Evolutionary conservation across 2,113 vertebrate species (phyloP), one percentile per base, ranked within the genome.

Genomic region (Anseranas semipalmata): DNA sequence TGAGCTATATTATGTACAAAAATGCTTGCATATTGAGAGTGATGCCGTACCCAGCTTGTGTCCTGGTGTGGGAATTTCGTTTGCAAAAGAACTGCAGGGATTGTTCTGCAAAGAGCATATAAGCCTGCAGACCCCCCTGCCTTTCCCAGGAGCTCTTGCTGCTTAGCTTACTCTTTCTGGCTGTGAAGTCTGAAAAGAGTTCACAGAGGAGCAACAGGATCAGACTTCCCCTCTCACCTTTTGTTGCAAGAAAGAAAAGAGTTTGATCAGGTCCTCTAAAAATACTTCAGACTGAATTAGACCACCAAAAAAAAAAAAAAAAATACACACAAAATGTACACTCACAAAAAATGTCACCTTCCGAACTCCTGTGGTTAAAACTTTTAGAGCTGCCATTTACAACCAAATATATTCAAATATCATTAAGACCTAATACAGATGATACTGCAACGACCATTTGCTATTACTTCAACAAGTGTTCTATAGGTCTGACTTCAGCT

Each of bases 131-230:
- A 68, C 43, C 25, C 70, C 70, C 53, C 58, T 58, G 86, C 45
- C 88, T 91, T 89, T 95, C 87, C 96, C 89, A 79, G 89, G 84
- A 87, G 1, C 58, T 91, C 89, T 62, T 73, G 35, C 92, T 90
- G 84, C 91, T 93, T 83, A 30, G 63, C 74, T 96, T 81, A 59
- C 63, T 59, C 87, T 55, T 71, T 66, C 90, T 91, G 90, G 67
- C 93, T 95, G 71, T 21, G 76, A 89, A 91, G 25, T 41, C 70
- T 92, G 71, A 83, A 89, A 87, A 92, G 89, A 59, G 74, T 28
- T 94, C 91, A 89, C 45, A 66, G 81, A 82, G 63, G 37, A 95
- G 87, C 89, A 92, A 46, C 58, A 55, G 92, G 91, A 85, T 91
- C 91, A 85, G 87, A 50, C 86, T 85, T 83, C 37, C 48, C 71